Percentiles rank a stretch among this genome's conserved stretches.
phyloP scores from a whole-genome alignment of 2,888 invertebrate species.

The Calameuta pallipes region DNA sequence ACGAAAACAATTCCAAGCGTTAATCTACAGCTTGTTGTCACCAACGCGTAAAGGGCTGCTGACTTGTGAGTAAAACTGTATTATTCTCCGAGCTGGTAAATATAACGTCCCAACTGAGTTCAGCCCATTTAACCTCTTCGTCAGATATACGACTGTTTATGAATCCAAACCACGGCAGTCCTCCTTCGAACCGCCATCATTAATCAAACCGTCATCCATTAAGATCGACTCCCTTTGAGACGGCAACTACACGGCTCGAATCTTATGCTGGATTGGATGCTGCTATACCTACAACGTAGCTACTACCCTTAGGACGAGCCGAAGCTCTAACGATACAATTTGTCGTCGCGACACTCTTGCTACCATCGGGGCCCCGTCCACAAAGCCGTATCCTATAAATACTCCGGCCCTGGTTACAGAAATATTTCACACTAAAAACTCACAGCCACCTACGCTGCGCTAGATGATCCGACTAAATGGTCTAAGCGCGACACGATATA shows the following conservation, averaged over 20 bases:
- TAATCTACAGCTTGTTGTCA: slow-evolving; percentile 9
- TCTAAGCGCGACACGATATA: neutral
- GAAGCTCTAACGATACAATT: slow-evolving; percentile 23
- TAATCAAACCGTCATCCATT: slow-evolving; percentile 24
- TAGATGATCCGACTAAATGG: neutral
- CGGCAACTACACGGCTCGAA: slow-evolving; percentile 4
- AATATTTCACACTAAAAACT: slow-evolving; percentile 11
- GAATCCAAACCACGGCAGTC: slow-evolving; percentile 23
- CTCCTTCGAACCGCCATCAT: slow-evolving; percentile 14
- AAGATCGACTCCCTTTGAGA: slow-evolving; percentile 22
- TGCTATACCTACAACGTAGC: neutral
- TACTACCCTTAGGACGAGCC: slow-evolving; percentile 7
- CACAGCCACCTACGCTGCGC: neutral
- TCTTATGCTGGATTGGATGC: neutral
- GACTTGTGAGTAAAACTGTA: slow-evolving; percentile 18
- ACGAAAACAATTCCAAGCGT: neutral
- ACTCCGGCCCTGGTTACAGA: slow-evolving; percentile 10
- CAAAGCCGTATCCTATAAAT: neutral
- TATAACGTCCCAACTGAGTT: slow-evolving; percentile 7
- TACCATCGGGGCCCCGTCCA: slow-evolving; percentile 5
- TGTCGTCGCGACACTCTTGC: slow-evolving; percentile 12
- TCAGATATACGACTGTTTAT: slow-evolving; percentile 24
- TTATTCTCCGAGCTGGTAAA: slow-evolving; percentile 20
- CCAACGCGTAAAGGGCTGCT: slow-evolving; percentile 16
- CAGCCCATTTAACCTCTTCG: slow-evolving; percentile 21